Evolutionary conservation across 2,797 vertebrate genomes (phyloP), one percentile per base, ranked within the genome.

Genomic region (Malurus splendens): DNA sequence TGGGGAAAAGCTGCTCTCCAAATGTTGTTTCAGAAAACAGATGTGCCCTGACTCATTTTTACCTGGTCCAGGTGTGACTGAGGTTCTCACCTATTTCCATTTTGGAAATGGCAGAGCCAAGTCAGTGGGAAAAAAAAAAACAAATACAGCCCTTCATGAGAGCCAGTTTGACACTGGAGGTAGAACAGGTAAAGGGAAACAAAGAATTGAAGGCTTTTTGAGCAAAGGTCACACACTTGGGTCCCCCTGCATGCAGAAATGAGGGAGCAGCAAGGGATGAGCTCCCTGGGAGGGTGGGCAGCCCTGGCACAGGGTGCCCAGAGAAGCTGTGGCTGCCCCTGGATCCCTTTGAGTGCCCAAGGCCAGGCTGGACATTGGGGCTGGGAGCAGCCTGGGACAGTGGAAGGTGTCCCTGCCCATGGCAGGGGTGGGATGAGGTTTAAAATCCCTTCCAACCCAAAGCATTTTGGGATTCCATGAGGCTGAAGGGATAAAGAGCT

Each of bases 201-300:
- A 50, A 24, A 33, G 18, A 30, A 17, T 3, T 3, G 1, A 9
- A 48, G 3, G 4, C 0, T 32, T 30, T 75, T n/a, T 11, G 41
- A 72, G 36, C 9, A 62, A 39, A 75, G 47, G 14, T 52, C 0
- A 1, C 57, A 41, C 41, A 18, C 8, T 28, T 0, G 0, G 0
- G 6, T 28, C 18, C 10, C 7, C 2, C 9, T 39, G 22, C 1
- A 0, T 3, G 22, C 23, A 67, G 51, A 62, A 60, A 42, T 3
- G 15, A 44, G 79, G 68, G 28, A 13, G 27, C 13, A 48, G 38
- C 18, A 33, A 15, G 24, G 54, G 65, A 18, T 19, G 33, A 51
- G 39, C 3, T 51, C 59, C 32, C 59, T 39, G 42, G 0, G 61
- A 74, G 55, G 54, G 23, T 48, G 55, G 2, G 8, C 0, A 45